Percentiles rank a stretch among this genome's conserved stretches.
Conservation (phyloP, 2,888 invertebrate species). For the Reticulitermes lucifugus region DNA sequence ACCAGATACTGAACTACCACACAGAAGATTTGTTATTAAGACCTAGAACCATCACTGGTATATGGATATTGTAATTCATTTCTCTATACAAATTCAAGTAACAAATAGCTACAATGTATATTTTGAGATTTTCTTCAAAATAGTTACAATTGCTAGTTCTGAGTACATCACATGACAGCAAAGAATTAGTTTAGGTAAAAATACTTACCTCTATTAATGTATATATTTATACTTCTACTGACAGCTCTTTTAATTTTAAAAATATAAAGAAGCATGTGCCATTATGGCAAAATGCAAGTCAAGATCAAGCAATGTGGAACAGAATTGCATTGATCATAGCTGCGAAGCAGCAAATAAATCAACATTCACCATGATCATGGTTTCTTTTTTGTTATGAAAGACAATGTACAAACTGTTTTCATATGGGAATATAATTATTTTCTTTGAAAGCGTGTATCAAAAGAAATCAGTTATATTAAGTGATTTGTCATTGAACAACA, state of each 20-base stretch:
- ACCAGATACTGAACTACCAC: neutral
- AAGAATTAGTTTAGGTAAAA: constrained; percentile 20
- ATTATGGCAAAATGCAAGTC: constrained; percentile 37
- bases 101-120: neutral
- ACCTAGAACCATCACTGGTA: neutral
- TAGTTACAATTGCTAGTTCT: neutral
- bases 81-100: neutral
- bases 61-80: neutral
- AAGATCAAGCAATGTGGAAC: constrained; percentile 38
- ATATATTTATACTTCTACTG: constrained; percentile 1
- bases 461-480: neutral
- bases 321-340: constrained; percentile 9
- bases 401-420: constrained; percentile 11
- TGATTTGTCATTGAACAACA: neutral
- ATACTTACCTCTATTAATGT: constrained; percentile 11
- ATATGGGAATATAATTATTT: neutral
- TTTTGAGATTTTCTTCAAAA: neutral
- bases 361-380: neutral
- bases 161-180: constrained; percentile 34
- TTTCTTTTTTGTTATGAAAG: neutral
- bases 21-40: neutral
- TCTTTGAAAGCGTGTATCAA: neutral
- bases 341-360: constrained; percentile 44
- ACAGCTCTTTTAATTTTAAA: constrained; percentile 28
- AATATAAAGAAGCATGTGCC: constrained; percentile 27